Evolutionary conservation across 2,888 invertebrate genomes (phyloP).

Genomic region (Hemithea aestivaria): DNA sequence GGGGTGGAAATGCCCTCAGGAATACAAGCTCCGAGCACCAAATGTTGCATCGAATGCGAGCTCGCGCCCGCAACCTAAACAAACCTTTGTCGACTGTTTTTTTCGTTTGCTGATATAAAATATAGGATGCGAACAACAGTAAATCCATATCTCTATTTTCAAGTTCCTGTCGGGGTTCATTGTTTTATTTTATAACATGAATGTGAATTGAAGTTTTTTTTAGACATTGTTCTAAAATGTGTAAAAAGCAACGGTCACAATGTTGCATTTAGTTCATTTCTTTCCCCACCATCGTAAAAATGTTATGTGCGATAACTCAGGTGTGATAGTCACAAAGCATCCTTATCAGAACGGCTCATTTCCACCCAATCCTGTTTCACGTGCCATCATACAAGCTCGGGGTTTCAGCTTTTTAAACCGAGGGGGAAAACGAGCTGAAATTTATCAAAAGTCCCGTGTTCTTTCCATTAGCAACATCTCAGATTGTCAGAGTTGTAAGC

Average conservation of each 20-base stretch:
- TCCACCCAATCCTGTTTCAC: slow-evolving; percentile 61
- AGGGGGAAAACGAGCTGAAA: slow-evolving; percentile 50
- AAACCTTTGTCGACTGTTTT: slow-evolving; percentile 40
- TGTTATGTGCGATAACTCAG: slow-evolving; percentile 19
- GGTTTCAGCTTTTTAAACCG: slow-evolving; percentile 50
- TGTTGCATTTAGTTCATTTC: no score
- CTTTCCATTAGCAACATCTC: slow-evolving; percentile 71
- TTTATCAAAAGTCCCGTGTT: slow-evolving; percentile 71
- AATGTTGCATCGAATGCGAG: slow-evolving; percentile 57
- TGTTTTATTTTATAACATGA: no score
- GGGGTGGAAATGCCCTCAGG: slow-evolving; percentile 73
- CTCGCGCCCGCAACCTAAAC: slow-evolving; percentile 55
- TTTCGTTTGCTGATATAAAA: slow-evolving; percentile 31
- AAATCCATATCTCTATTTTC: slow-evolving; percentile 14
- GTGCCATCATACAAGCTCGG: slow-evolving; percentile 45
- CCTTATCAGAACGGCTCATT: slow-evolving; percentile 64
- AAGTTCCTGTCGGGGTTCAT: slow-evolving; percentile 1
- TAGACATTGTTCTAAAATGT: no score
- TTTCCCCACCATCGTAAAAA: slow-evolving; percentile 5
- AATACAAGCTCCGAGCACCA: slow-evolving; percentile 64
- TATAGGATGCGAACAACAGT: slow-evolving; percentile 16
- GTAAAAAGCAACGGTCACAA: no score
- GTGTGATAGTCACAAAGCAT: slow-evolving; percentile 38
- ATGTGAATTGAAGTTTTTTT: no score
- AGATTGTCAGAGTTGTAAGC: slow-evolving; percentile 61